Evolutionary conservation across 2,888 invertebrate genomes (phyloP), one percentile per base, ranked within the genome.

Genomic region (Tenthredo mesomela): DNA sequence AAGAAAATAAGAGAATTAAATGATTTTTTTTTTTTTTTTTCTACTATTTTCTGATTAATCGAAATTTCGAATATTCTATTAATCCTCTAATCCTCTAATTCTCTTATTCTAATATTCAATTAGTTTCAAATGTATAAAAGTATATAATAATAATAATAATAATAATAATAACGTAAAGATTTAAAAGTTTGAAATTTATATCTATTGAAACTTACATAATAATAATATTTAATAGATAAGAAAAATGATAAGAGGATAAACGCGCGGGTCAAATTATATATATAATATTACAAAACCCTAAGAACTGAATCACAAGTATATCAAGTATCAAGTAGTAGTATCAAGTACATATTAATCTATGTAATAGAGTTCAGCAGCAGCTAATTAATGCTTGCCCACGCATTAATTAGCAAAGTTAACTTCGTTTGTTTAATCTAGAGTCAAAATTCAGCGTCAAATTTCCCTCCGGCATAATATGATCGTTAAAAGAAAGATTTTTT

Each of bases 321-420:
- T 21, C 47, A 33, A 33, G 33, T 43, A n/a, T n/a, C n/a, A n/a
- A n/a, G n/a, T n/a, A n/a, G n/a, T n/a, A n/a, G n/a, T n/a, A 75
- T n/a, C 40, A 15, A 40, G 70, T 71, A 25, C 25, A 75, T 75
- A 37, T 37, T 37, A 75, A 54, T 77, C 21, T 18, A 75, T 15
- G 29, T 54, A 54, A 77, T 77, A 77, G 47, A 77, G 47, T 54
- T 77, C 15, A 77, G 77, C 15, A 77, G 77, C 43, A 33, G 33
- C 77, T 33, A 50, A 77, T 77, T 77, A 77, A 77, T 77, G 77
- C 77, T 50, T 47, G 77, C 77, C 50, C 54, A 77, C 50, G 50
- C 54, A 29, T 77, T 77, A 77, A 77, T 77, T 54, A 54, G 33
- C 10, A 10, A 77, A 77, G 54, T 77, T 77, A 77, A 77, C 47